Base-by-base conservation (phyloP, 2,113 vertebrate genomes). In the Menidia beryllina region DNA sequence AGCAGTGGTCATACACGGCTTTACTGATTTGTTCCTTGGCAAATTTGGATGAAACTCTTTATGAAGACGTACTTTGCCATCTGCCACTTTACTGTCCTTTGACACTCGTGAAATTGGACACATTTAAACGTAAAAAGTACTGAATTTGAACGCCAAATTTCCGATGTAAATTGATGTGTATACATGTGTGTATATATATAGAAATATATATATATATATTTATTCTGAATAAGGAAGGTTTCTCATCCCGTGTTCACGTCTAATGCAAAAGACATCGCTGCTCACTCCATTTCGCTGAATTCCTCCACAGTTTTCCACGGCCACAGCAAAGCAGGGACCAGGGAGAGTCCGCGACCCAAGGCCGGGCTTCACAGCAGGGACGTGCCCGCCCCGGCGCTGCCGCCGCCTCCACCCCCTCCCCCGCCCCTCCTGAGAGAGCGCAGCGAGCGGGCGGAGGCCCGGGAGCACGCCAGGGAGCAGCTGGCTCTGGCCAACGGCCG, bases 371-470 rank as follows among this genome's bases (percentile, higher is more conserved):
- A 57, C 15, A 70, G 68, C 66, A 89, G 84, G 87, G 83, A 90
- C 0, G 20, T 59, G 0, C 87, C 82, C 1, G 66, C 88, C n/a
- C 86, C 89, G 0, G 83, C 86, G 7, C 86, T 87, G 68, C 89
- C 89, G n/a, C 84, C 89, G 48, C 89, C 88, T 53, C 89, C 90
- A 1, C 89, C 88, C 15, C 89, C 89, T 3, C 89, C 84, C 5
- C 86, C 87, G 12, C 91, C 89, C 65, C 95, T 95, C 21, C 93
- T 93, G 72, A 97, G 96, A 93, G 97, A 98, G 88, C 94, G 94
- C 88, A 91, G 93, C 0, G 95, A 98, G 68, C 92, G 94, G 90
- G 91, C 95, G 5, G 96, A 98, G 72, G 90, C 93, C 2, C 93
- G 94, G 91, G 97, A 96, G 69, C 93, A 93, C 34, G 66, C 57